A percentile compares a stretch with the other conserved stretches of the same genome.
These are phyloP conservation scores for Megalops atlanticus DNA, from an alignment of 2,113 vertebrate species.

Conservation along the genomic window DNA sequence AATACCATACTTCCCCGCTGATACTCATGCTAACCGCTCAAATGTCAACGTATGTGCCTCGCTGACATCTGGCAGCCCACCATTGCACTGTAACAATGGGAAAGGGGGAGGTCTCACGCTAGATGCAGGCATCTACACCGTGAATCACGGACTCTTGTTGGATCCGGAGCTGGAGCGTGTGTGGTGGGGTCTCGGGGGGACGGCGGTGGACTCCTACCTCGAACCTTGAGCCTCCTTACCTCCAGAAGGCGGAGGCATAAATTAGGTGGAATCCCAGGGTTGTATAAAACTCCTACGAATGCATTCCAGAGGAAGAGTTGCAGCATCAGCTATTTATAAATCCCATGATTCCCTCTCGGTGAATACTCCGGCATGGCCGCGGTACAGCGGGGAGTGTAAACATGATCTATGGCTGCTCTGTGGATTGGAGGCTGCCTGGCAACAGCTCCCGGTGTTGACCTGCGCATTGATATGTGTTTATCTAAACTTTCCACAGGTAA, in stretches of 20 bases:
- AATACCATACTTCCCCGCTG: background rate
- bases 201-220: slow-evolving; percentile 3
- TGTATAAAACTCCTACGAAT: slow-evolving; percentile 6
- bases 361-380: background rate
- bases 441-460: slow-evolving; percentile 1
- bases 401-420: slow-evolving; percentile 26
- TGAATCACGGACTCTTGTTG: background rate
- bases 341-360: background rate
- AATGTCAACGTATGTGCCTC: background rate
- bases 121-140: background rate
- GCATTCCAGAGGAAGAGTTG: slow-evolving; percentile 14
- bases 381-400: background rate
- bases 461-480: slow-evolving; percentile 33
- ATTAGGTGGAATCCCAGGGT: slow-evolving; percentile 2
- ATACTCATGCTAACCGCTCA: background rate
- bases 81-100: background rate
- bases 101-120: background rate
- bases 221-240: background rate
- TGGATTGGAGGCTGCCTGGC: background rate
- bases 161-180: background rate
- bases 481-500: slow-evolving; percentile 38
- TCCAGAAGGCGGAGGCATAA: slow-evolving; percentile 16
- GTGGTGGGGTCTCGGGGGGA: background rate
- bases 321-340: slow-evolving; percentile 16
- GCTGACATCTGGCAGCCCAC: background rate